Conservation (phyloP, 35 echinoderm and acorn worm species). For the Apostichopus japonicus region DNA sequence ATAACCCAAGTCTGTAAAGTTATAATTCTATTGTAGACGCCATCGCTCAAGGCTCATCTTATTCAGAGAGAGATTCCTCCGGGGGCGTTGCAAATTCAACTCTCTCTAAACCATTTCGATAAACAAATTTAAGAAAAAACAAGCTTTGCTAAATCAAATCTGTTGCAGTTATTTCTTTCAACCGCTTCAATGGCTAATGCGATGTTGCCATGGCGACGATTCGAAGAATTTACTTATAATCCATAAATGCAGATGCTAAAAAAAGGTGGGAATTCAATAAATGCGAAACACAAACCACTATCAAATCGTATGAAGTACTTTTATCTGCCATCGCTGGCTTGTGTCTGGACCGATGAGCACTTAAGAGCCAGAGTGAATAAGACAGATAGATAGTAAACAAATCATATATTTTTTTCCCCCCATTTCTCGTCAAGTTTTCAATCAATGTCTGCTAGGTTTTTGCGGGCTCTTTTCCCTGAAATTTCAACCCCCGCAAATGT, state of each 20-base stretch:
- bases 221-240: not conserved
- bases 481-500: not conserved
- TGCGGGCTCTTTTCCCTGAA: not conserved
- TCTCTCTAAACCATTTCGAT: not conserved
- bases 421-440: not conserved
- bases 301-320: not conserved
- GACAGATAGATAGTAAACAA: not conserved
- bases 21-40: too few species aligned
- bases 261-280: not conserved
- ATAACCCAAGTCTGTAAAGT: too few species aligned
- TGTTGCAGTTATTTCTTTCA: slow-evolving; percentile 2
- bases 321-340: not conserved
- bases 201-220: not conserved
- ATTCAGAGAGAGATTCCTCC: not conserved
- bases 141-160: not conserved
- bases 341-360: not conserved
- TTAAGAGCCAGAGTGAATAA: not conserved
- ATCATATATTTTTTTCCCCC: not conserved
- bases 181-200: not conserved
- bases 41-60: too few species aligned
- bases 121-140: not conserved
- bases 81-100: not conserved
- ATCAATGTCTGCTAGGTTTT: not conserved
- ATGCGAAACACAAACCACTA: not conserved
- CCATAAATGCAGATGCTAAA: not conserved